A percentile compares a stretch with the other conserved stretches of the same genome.
Conservation (phyloP, 2,888 invertebrate species). For the Corbicula japonica region DNA sequence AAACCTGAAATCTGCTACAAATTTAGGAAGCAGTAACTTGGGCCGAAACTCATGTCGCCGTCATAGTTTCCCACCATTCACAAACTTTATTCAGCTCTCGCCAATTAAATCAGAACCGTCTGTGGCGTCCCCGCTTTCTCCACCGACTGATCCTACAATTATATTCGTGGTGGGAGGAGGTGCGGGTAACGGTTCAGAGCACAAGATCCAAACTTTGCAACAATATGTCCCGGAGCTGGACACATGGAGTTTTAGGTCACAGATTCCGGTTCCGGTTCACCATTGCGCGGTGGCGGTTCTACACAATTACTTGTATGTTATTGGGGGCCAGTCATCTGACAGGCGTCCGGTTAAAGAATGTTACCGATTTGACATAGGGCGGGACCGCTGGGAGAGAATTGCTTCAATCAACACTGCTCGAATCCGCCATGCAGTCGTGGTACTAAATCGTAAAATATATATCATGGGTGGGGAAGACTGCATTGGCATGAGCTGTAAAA, state of each 20-base stretch:
- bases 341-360: slow-evolving; percentile 63
- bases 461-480: slow-evolving; percentile 77
- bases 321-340: slow-evolving; percentile 65
- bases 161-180: slow-evolving; percentile 74
- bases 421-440: slow-evolving; percentile 72
- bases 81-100: background rate
- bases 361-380: slow-evolving; percentile 66
- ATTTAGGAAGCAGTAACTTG: too few relatives aligned
- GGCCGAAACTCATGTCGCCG: too few relatives aligned
- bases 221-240: slow-evolving; percentile 67
- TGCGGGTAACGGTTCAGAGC: slow-evolving; percentile 58
- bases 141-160: slow-evolving; percentile 30
- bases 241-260: slow-evolving; percentile 70
- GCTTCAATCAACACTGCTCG: slow-evolving; percentile 67
- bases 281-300: slow-evolving; percentile 73
- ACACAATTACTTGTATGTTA: slow-evolving; percentile 71
- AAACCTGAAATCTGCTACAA: too few relatives aligned
- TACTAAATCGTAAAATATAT: slow-evolving; percentile 70
- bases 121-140: slow-evolving; percentile 12
- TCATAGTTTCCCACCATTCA: background rate
- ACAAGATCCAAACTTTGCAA: slow-evolving; percentile 62
- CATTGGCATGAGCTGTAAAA: slow-evolving; percentile 70
- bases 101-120: slow-evolving; percentile 1
- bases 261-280: slow-evolving; percentile 73
- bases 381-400: slow-evolving; percentile 65